Percentiles rank a stretch among this genome's conserved stretches.
Conservation (phyloP, 2,113 vertebrate genomes). For the Onychorhynchus coronatus region DNA sequence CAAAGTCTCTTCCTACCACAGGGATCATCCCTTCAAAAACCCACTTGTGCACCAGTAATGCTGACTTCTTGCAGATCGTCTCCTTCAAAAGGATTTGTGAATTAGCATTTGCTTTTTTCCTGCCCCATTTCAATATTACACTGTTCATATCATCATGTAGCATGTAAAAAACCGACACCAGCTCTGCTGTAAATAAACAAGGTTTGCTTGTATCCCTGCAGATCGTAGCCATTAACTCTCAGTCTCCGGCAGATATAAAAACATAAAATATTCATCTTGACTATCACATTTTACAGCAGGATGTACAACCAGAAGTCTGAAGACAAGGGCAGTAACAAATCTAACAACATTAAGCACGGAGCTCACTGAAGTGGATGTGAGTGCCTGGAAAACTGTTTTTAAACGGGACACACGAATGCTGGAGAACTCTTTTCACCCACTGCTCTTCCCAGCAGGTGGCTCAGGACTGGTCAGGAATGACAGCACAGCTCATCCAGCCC, state of each 20-base stretch:
- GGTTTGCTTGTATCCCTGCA: not conserved
- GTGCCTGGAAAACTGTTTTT: not conserved
- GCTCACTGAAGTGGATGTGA: not conserved
- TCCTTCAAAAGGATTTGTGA: not conserved
- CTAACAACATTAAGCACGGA: not conserved
- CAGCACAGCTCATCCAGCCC: not conserved
- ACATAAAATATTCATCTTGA: not conserved
- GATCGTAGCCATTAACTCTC: not conserved
- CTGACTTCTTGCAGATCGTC: not conserved
- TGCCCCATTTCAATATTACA: not conserved
- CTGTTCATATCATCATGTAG: not conserved
- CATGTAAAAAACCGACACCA: not conserved
- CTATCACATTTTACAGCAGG: not conserved
- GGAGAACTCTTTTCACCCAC: not conserved
- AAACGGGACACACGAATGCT: not conserved
- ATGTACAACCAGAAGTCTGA: not conserved
- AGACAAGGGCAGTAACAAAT: not conserved
- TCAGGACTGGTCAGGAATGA: not conserved
- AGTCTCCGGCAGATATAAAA: not conserved
- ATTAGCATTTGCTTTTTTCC: not conserved
- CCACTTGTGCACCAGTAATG: not conserved
- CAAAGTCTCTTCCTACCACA: not conserved
- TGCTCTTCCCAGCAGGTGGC: not conserved
- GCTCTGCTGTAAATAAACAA: constrained; percentile 6
- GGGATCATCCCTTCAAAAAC: not conserved